A percentile compares a stretch with the other conserved stretches of the same genome.
Conservation (phyloP, 1,140 invertebrate species). For the Tachypleus tridentatus region DNA sequence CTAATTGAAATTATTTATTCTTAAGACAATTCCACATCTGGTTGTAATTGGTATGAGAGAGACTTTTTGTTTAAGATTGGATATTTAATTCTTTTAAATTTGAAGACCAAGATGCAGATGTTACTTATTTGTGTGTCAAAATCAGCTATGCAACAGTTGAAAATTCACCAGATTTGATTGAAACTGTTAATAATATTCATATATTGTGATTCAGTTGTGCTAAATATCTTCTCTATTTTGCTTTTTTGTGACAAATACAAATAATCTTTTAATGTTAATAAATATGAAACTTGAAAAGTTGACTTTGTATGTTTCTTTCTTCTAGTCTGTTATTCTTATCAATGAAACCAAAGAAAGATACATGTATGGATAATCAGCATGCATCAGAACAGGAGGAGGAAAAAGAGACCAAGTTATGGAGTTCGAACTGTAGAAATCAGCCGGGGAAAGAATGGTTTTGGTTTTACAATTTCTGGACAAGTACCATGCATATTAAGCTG, state of each 20-base stretch:
- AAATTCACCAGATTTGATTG: too few species aligned
- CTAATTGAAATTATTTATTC: too few species aligned
- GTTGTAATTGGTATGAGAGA: too few species aligned
- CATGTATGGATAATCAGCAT: slow-evolving; percentile 29
- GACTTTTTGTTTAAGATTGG: too few species aligned
- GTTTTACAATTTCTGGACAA: slow-evolving; percentile 87
- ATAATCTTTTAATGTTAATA: not conserved
- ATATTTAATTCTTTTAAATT: too few species aligned
- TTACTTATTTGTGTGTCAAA: too few species aligned
- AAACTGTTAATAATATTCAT: not conserved
- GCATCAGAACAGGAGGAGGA: slow-evolving; percentile 54
- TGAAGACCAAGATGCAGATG: too few species aligned
- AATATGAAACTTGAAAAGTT: not conserved
- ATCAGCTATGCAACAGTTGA: too few species aligned
- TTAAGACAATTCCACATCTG: too few species aligned
- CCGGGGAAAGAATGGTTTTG: slow-evolving; percentile 71
- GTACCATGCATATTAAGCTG: slow-evolving; percentile 79
- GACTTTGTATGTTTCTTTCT: not conserved
- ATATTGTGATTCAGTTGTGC: not conserved
- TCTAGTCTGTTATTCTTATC: not conserved
- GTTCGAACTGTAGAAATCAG: slow-evolving; percentile 73
- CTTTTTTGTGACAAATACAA: not conserved
- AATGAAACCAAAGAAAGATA: not conserved
- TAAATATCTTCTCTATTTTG: not conserved
- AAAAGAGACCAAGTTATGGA: slow-evolving; percentile 63